Base-by-base conservation (phyloP, 2,888 invertebrate genomes). In the Anoplius nigerrimus region DNA sequence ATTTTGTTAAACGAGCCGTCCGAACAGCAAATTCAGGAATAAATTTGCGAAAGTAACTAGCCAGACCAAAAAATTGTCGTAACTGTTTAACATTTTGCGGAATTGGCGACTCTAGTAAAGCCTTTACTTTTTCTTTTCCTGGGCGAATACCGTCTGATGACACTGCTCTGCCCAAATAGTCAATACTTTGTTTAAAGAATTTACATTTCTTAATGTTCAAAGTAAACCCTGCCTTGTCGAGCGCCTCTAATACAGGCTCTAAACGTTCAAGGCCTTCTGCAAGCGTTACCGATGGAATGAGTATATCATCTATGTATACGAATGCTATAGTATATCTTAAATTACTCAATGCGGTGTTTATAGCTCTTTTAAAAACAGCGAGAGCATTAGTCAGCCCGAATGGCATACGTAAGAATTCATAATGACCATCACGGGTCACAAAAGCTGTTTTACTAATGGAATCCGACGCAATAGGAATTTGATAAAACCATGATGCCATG, bases 151-250 rank as follows among this genome's bases (percentile, higher is more conserved):
- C 80, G 0, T 69, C 57, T 5, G 56, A 54, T 6, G 67, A 67
- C 1, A 85, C 72, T 0, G 76, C 58, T 61, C 84, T 82, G 0
- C 87, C 85, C 16, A 86, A 64, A 60, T 81, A 83, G 6, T 80
- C 68, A 0, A 87, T 70, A 53, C 67, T 53, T 4, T 34, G 61
- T n/a, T 64, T 65, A 3, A 69, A 80, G 71, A 85, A 80, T 27
- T 68, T 55, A 54, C 82, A 83, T 66, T 85, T 82, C 1, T 54
- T 62, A 0, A 78, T 24, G 57, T n/a, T n/a, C n/a, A n/a, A n/a
- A n/a, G n/a, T n/a, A n/a, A n/a, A n/a, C n/a, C n/a, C n/a, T n/a
- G n/a, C 81, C 79, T 2, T 84, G 42, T 66, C 62, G 6, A 82
- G 52, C 2, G 71, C 66, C 8, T 78, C 58, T 0, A 84, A 62